Conservation (phyloP, 2,888 invertebrate species). For the Allacma fusca region DNA sequence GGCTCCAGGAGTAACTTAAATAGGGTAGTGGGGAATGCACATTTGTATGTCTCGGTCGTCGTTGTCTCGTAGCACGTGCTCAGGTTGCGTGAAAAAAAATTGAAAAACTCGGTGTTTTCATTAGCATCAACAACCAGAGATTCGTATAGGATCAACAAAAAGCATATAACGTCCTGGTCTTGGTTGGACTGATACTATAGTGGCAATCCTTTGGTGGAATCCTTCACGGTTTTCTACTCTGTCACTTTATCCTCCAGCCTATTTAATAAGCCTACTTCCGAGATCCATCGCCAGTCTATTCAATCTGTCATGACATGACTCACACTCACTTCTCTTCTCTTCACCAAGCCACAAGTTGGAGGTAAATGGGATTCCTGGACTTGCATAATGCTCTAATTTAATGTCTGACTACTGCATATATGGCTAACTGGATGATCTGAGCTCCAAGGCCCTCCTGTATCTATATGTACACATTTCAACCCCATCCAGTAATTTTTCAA, state of each 20-base stretch:
- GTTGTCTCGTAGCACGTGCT: conserved; percentile 12
- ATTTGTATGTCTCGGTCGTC: neutral
- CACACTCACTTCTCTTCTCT: neutral
- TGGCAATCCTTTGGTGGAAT: conserved; percentile 16
- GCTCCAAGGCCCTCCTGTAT: no score
- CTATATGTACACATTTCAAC: neutral
- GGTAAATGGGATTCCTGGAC: neutral
- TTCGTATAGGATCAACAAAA: no score
- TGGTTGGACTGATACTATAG: neutral
- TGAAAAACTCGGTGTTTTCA: neutral
- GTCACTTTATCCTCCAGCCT: conserved; percentile 1
- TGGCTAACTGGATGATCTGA: neutral
- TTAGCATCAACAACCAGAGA: neutral
- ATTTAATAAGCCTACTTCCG: conserved; percentile 42
- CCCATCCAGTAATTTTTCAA: neutral
- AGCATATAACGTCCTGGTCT: no score
- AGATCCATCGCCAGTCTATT: conserved; percentile 32
- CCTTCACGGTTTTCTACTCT: conserved; percentile 13
- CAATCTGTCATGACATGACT: conserved; percentile 37
- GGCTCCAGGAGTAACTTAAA: neutral
- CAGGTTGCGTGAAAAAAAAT: conserved; percentile 6
- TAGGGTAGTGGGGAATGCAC: neutral
- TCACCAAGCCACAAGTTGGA: neutral
- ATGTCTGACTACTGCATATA: neutral
- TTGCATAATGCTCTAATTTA: conserved; percentile 16